These are phyloP conservation scores for Microctenopoma lineatum DNA, from an alignment of 2,797 vertebrate species.

Conservation along the genomic window DNA sequence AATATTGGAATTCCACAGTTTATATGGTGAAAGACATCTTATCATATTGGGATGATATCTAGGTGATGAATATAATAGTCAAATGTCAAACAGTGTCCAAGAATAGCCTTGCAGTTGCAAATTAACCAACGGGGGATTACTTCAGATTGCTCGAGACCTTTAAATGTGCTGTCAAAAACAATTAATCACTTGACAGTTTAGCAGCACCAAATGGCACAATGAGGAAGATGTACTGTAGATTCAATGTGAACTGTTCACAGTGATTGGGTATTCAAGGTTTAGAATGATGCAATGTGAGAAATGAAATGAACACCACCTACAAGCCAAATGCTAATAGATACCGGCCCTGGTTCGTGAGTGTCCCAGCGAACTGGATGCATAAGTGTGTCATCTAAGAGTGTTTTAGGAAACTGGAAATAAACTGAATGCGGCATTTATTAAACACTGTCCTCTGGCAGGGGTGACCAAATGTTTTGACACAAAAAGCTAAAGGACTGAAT, in stretches of 20 bases:
- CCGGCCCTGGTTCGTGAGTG: constrained; percentile 32
- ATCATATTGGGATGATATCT: constrained; percentile 44
- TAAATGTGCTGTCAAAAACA: constrained; percentile 58
- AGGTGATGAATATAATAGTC: constrained; percentile 54
- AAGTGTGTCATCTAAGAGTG: constrained; percentile 37
- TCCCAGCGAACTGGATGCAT: constrained; percentile 44
- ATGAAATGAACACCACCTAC: constrained; percentile 44
- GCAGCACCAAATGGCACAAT: constrained; percentile 32
- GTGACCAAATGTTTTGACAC: constrained; percentile 20
- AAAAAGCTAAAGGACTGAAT: constrained; percentile 28
- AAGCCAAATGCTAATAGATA: constrained; percentile 56
- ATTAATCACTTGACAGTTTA: constrained; percentile 51
- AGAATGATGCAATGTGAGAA: constrained; percentile 35
- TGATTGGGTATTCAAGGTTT: constrained; percentile 38
- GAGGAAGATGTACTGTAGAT: constrained; percentile 19
- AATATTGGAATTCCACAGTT: background rate
- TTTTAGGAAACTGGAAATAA: constrained; percentile 34
- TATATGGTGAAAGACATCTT: constrained; percentile 39
- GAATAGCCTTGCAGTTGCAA: constrained; percentile 55
- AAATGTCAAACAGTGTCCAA: constrained; percentile 64
- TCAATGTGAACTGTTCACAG: background rate
- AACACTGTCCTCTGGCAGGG: constrained; percentile 26
- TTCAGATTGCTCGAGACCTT: constrained; percentile 53
- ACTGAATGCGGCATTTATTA: constrained; percentile 6
- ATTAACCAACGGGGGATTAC: constrained; percentile 48